phyloP scores from a whole-genome alignment of 92 coral and sea anemone species.

The Phenganax marumi region DNA sequence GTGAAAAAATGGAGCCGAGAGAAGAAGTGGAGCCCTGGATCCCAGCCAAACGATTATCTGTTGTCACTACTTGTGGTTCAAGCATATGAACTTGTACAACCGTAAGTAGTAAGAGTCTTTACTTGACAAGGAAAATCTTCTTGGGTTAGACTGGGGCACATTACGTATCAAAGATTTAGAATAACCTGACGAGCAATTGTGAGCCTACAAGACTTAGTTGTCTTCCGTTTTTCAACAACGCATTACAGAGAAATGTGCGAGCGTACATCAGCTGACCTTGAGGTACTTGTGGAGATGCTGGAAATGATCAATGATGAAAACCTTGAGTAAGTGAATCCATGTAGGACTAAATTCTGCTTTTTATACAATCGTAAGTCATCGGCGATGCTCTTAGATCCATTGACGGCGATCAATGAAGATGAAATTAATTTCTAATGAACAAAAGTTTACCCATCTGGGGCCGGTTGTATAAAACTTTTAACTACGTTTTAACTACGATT shows the following conservation, averaged over 20 bases:
- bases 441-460: no score
- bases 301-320: slow-evolving; percentile 86
- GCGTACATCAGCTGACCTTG: slow-evolving; percentile 74
- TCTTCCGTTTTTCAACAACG: background rate
- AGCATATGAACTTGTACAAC: slow-evolving; percentile 81
- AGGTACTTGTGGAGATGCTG: slow-evolving; percentile 79
- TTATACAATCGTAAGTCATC: background rate
- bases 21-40: slow-evolving; percentile 74
- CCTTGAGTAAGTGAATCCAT: slow-evolving; percentile 68
- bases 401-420: background rate
- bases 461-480: no score
- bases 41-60: slow-evolving; percentile 77
- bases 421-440: no score
- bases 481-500: no score
- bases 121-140: background rate
- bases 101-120: slow-evolving; percentile 49
- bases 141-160: no score
- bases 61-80: slow-evolving; percentile 76
- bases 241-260: slow-evolving; percentile 55
- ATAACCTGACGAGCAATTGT: no score
- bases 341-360: no score
- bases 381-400: background rate
- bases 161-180: no score
- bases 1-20: slow-evolving; percentile 82
- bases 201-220: no score